Percentiles rank a stretch among this genome's conserved stretches.
phyloP scores from a whole-genome alignment of 1,140 invertebrate species.

The Ectropis grisescens region DNA sequence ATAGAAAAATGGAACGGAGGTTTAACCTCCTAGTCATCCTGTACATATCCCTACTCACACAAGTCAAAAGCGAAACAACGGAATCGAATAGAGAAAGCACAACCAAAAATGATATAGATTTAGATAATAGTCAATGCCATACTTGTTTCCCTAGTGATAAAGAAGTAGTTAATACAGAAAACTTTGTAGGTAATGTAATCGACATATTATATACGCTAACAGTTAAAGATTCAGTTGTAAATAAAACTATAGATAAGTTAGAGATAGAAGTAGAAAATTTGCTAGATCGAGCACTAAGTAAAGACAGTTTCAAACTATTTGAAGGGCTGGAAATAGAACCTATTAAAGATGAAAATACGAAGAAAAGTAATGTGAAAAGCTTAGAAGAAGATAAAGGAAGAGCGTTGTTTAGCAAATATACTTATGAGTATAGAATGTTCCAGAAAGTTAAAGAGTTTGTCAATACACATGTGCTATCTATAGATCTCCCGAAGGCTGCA shows the following conservation, averaged over 20 bases:
- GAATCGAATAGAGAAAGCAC: conserved; percentile 27
- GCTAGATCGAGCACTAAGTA: conserved; percentile 32
- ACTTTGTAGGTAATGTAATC: conserved; percentile 31
- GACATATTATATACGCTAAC: conserved; percentile 29
- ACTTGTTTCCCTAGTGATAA: conserved; percentile 45
- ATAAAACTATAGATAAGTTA: conserved; percentile 38
- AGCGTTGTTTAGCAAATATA: conserved; percentile 51
- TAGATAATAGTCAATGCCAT: conserved; percentile 56
- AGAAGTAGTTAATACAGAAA: conserved; percentile 18
- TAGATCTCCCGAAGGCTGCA: conserved; percentile 72
- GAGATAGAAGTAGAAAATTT: conserved; percentile 37
- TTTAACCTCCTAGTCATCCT: conserved; percentile 27
- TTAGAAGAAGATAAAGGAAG: conserved; percentile 25
- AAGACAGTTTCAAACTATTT: conserved; percentile 43
- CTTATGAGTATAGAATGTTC: conserved; percentile 53
- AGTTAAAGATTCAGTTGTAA: conserved; percentile 36
- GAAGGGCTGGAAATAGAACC: conserved; percentile 54
- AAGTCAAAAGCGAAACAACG: conserved; percentile 27
- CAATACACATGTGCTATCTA: conserved; percentile 65
- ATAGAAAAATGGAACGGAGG: conserved; percentile 34
- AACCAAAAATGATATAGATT: conserved; percentile 46
- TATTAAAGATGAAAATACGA: conserved; percentile 10
- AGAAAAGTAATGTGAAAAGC: conserved; percentile 12
- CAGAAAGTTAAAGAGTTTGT: conserved; percentile 59
- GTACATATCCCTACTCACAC: conserved; percentile 33